Base-by-base conservation (phyloP, 2,113 vertebrate species). In the Panthera uncia region DNA sequence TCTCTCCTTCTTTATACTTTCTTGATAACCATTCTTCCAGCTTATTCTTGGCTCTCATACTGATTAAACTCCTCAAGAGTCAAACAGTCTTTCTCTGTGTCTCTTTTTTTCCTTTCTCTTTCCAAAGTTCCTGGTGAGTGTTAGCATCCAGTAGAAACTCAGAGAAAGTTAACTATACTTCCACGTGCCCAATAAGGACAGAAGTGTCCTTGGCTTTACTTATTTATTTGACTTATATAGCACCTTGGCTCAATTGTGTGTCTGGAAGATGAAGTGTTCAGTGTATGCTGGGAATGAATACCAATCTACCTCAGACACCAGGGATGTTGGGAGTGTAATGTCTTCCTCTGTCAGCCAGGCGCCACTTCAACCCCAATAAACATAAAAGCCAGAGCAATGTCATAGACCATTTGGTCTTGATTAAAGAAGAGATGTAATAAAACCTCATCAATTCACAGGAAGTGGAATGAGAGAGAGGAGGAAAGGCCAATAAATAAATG, bases 351-450 rank as follows among this genome's bases (percentile, higher is more conserved):
- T 94, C 71, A 41, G 76, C 3, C 0, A n/a, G 74, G 81, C 29
- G 0, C 1, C 95, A 74, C 68, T 57, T 96, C 57, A 52, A 85
- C 93, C 89, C 87, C 81, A 68, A 65, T 95, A 93, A 98, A 83
- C 38, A 45, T 16, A 21, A 83, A 79, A 27, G 69, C 95, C 66
- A 25, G 55, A 68, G 82, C 55, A 55, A 45, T 31, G 23, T 84
- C 79, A 81, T 14, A 68, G 89, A 61, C 69, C 38, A 33, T 86
- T 87, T 69, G 31, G 90, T 96, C 74, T 57, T 95, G 88, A 95
- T 96, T 94, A 94, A 82, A 97, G 96, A 91, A 36, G 76, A 83
- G 19, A 76, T 16, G 2, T 78, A 38, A 48, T 69, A 81, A 94
- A 96, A 89, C 10, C 48, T 88, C 93, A 89, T n/a, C 73, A 89